A percentile compares a stretch with the other conserved stretches of the same genome.
phyloP scores from a whole-genome alignment of 1,140 invertebrate genomes.

The Diorhabda elongata region DNA sequence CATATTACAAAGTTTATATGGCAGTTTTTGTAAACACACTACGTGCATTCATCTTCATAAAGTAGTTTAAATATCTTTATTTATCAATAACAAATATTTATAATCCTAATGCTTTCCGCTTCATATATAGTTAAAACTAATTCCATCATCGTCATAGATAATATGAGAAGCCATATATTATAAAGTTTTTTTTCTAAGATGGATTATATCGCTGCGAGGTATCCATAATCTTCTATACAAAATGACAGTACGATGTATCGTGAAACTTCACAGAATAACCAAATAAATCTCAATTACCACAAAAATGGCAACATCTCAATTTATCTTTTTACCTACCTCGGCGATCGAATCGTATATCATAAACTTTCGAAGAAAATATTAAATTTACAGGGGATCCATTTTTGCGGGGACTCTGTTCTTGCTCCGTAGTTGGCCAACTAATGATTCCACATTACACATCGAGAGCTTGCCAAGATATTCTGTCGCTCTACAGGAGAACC shows the following conservation, averaged over 20 bases:
- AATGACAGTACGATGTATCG: constrained; percentile 1
- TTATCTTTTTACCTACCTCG: constrained; percentile 15
- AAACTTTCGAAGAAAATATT: constrained; percentile 15
- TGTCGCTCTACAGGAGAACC: constrained; percentile 9
- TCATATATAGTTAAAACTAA: too few relatives aligned
- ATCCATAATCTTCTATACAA: neutral
- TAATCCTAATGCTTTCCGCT: too few relatives aligned
- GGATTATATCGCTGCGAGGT: neutral
- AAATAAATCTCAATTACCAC: constrained; percentile 14
- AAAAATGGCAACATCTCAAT: constrained; percentile 16
- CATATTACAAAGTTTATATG: too few relatives aligned
- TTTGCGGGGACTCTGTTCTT: constrained; percentile 5
- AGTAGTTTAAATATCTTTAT: too few relatives aligned
- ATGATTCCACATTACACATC: neutral
- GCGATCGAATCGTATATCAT: constrained; percentile 15
- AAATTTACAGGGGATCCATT: constrained; percentile 16
- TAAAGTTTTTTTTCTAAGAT: neutral
- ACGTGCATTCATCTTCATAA: too few relatives aligned
- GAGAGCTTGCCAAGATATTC: neutral
- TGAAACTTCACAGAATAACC: neutral
- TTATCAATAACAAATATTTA: too few relatives aligned
- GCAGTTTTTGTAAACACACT: too few relatives aligned
- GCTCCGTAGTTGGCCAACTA: neutral
- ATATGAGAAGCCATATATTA: neutral
- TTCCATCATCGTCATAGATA: too few relatives aligned